phyloP scores from a whole-genome alignment of 2,113 vertebrate genomes.

The Sinocyclocheilus rhinocerous region DNA sequence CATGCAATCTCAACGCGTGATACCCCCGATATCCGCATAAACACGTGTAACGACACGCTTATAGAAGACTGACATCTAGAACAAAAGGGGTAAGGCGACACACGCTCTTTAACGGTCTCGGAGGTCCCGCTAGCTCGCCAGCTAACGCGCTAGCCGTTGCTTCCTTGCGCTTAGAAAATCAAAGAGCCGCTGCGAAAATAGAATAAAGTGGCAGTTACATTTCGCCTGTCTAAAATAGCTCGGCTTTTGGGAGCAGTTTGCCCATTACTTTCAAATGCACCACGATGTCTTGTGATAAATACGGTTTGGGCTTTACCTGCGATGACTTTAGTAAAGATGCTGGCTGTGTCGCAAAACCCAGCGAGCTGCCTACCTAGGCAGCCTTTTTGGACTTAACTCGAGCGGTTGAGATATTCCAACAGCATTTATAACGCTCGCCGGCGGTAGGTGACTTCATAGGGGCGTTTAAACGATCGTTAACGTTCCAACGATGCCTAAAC shows the following conservation, averaged over 20 bases:
- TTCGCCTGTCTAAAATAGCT: background rate
- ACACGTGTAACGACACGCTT: constrained; percentile 55
- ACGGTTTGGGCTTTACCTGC: no score
- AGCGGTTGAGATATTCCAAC: no score
- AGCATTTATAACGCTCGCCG: no score
- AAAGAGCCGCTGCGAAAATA: constrained; percentile 45
- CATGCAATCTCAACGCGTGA: constrained; percentile 66
- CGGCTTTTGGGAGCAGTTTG: background rate
- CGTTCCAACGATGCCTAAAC: no score
- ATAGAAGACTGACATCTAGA: constrained; percentile 68
- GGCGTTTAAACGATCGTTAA: no score
- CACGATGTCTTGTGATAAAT: no score
- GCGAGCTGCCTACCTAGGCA: no score
- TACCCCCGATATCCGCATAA: constrained; percentile 58
- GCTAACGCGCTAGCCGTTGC: constrained; percentile 68
- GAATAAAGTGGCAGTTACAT: constrained; percentile 28
- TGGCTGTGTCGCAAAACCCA: no score
- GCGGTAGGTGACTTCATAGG: no score
- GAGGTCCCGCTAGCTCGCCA: constrained; percentile 59
- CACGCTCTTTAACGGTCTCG: constrained; percentile 58
- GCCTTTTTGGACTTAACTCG: no score
- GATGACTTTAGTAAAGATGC: no score
- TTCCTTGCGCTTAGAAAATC: constrained; percentile 48
- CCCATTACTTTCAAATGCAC: background rate
- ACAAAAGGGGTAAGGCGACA: constrained; percentile 72